These are phyloP conservation scores for Temnopleurus reevesii DNA, from an alignment of 53 echinoderm and acorn worm genomes.

Conservation along the genomic window DNA sequence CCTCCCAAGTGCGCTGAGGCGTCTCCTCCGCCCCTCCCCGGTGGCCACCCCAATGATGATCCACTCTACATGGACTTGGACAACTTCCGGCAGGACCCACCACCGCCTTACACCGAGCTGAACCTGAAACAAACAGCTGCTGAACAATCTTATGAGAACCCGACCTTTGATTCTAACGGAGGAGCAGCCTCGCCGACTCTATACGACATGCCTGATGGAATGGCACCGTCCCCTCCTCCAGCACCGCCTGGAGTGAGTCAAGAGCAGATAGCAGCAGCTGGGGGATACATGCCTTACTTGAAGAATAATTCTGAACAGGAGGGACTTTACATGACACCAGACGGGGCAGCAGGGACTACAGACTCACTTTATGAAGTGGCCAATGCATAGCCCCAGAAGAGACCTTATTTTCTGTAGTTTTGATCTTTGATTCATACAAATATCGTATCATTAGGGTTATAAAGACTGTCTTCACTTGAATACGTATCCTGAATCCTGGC, in stretches of 20 bases:
- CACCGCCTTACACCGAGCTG: conserved; percentile 45
- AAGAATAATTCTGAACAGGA: conserved; percentile 37
- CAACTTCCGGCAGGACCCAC: conserved; percentile 42
- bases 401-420: too few species aligned
- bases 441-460: too few species aligned
- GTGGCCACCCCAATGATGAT: conserved; percentile 39
- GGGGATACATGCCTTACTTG: conserved; percentile 53
- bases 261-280: conserved; percentile 17
- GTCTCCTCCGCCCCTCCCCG: conserved; percentile 52
- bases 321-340: conserved; percentile 44
- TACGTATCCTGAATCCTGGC: too few species aligned
- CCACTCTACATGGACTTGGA: conserved; percentile 70
- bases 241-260: conserved; percentile 30
- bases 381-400: neutral
- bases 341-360: neutral
- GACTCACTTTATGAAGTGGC: conserved; percentile 51
- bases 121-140: neutral
- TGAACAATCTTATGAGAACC: conserved; percentile 22
- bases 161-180: conserved; percentile 16
- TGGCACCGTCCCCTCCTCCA: conserved; percentile 31
- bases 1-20: conserved; percentile 26
- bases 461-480: too few species aligned
- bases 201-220: conserved; percentile 37
- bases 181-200: neutral
- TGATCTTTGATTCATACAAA: too few species aligned